Conservation (phyloP, 1,140 invertebrate species). For the Laupala kohalensis region DNA sequence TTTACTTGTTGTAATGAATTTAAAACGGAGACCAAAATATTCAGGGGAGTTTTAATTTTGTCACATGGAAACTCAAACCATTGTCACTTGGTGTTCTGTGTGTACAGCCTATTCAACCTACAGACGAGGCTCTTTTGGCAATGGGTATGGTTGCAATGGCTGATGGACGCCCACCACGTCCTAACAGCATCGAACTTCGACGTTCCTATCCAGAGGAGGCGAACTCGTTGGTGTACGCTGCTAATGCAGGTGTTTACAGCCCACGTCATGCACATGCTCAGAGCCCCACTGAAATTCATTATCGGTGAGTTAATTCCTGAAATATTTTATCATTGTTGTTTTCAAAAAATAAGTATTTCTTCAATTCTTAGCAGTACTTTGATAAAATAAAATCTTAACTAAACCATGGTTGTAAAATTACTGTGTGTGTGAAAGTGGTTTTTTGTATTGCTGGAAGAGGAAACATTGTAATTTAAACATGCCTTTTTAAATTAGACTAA, state of each 20-base stretch:
- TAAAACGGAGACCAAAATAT: no score
- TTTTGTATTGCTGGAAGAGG: no score
- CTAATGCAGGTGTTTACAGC: constrained; percentile 20
- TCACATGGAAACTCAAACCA: background rate
- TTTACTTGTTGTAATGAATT: no score
- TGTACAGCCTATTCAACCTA: constrained; percentile 7
- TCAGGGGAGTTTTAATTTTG: background rate
- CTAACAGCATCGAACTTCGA: constrained; percentile 61
- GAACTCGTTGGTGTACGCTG: constrained; percentile 24
- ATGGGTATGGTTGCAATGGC: constrained; percentile 31
- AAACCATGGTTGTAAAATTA: no score
- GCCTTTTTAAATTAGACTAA: no score
- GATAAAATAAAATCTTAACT: no score
- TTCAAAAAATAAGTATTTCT: no score
- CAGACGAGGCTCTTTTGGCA: constrained; percentile 29
- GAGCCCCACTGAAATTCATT: constrained; percentile 17
- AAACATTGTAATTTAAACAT: no score
- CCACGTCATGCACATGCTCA: constrained; percentile 15
- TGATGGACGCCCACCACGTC: constrained; percentile 45
- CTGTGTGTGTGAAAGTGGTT: no score
- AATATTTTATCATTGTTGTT: no score
- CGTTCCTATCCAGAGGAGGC: constrained; percentile 50
- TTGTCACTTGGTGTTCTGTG: background rate
- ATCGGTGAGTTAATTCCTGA: no score
- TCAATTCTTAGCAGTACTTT: no score